phyloP scores from a whole-genome alignment of 2,888 invertebrate species.

The Caenorhabditis sinica region DNA sequence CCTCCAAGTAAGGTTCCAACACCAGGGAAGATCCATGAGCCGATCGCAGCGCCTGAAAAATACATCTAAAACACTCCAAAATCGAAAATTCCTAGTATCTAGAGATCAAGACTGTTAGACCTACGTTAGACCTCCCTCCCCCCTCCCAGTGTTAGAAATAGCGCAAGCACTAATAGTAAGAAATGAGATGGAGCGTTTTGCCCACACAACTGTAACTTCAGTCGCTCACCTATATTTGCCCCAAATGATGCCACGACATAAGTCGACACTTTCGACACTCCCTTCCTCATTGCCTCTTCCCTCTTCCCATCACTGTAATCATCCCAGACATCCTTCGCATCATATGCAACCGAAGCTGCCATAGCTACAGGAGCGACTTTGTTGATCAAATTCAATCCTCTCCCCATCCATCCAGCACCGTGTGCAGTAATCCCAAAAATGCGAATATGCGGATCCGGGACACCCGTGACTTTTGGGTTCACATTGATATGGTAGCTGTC shows the following conservation, averaged over 20 bases:
- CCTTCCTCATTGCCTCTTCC: background rate
- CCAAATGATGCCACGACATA: background rate
- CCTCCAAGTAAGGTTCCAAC: constrained; percentile 7
- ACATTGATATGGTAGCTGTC: constrained; percentile 26
- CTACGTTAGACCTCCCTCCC: no score
- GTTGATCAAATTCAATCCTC: constrained; percentile 4
- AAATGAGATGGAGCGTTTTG: no score
- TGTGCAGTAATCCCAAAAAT: constrained; percentile 12
- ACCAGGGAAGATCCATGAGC: constrained; percentile 4
- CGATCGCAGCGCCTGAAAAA: constrained; percentile 4
- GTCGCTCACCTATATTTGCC: background rate
- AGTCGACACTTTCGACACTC: background rate
- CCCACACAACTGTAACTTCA: no score
- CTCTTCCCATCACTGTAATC: background rate
- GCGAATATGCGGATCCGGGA: constrained; percentile 29
- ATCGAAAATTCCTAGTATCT: no score
- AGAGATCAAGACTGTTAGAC: no score
- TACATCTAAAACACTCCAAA: background rate
- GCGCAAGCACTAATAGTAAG: no score
- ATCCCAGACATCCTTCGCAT: background rate
- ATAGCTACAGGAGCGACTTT: background rate
- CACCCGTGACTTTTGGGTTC: constrained; percentile 29
- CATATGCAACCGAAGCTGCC: background rate
- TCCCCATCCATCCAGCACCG: constrained; percentile 4
- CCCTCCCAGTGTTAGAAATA: no score